Conservation (phyloP, 2,113 vertebrate species). For the Cebidichthys violaceus region DNA sequence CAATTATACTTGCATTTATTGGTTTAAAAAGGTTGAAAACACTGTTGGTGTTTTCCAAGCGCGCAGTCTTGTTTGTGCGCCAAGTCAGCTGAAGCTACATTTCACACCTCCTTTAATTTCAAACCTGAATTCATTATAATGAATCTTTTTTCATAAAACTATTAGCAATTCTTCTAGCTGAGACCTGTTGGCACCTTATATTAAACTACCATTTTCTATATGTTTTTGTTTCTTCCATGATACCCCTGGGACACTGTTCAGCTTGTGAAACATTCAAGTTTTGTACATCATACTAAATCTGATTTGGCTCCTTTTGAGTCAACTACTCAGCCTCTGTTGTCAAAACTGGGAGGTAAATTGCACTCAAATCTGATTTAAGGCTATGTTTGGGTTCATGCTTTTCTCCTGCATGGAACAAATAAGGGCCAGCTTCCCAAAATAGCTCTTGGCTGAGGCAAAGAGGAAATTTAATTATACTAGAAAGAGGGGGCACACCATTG, state of each 20-base stretch:
- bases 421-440: slow-evolving; percentile 47
- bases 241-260: not conserved
- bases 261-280: not conserved
- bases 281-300: slow-evolving; percentile 20
- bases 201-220: slow-evolving; percentile 8
- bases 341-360: slow-evolving; percentile 6
- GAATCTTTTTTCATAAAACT: slow-evolving; percentile 53
- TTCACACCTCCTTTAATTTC: slow-evolving; percentile 28
- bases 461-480: slow-evolving; percentile 61
- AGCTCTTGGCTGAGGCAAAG: slow-evolving; percentile 47
- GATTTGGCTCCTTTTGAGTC: slow-evolving; percentile 17
- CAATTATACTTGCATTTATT: slow-evolving; percentile 26
- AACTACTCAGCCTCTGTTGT: not conserved
- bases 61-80: not conserved
- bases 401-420: slow-evolving; percentile 38
- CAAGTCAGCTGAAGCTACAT: slow-evolving; percentile 33
- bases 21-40: slow-evolving; percentile 11
- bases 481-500: slow-evolving; percentile 53
- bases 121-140: slow-evolving; percentile 57
- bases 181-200: slow-evolving; percentile 11
- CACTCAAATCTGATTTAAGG: slow-evolving; percentile 34
- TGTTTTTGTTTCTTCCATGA: not conserved
- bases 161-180: slow-evolving; percentile 44
- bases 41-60: not conserved
- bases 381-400: slow-evolving; percentile 47